Evolutionary conservation across 30 jellyfish, hydroid and myxozoan species (phyloP), one percentile per base, ranked within the genome.

Genomic region (Phacellophora camtschatica): DNA sequence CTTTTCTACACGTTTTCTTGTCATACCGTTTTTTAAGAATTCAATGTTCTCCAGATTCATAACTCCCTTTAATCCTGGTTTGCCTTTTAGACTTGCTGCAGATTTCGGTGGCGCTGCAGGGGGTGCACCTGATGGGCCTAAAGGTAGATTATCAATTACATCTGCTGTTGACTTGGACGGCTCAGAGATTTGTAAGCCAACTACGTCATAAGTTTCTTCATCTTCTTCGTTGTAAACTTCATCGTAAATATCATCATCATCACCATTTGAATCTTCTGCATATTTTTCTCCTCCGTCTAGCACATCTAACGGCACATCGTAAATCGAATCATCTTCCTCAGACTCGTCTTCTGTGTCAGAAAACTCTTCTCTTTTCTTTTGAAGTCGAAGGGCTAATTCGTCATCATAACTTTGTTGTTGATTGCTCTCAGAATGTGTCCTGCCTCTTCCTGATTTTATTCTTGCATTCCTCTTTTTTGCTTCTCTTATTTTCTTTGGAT

Each of bases 101-200:
- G 89, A 77, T 45, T 59, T 62, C 22, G 89, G 89, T 30, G 89
- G 89, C 23, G 89, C 89, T 20, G 36, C 37, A 9, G 89, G 89
- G 24, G 89, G 89, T 28, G 82, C 89, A 43, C 89, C 89, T 20
- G 89, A 77, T 59, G 89, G 89, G 39, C 89, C 89, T 19, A 77
- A 41, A 7, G 89, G 89, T 19, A 77, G 42, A 13, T 69, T 12
- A 61, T 77, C 89, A 29, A 77, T 77, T 15, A 32, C 51, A 4
- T 77, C 81, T 2, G 89, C 89, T 1, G 89, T 77, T 23, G 72
- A 42, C 35, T 59, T 77, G 22, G 89, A 77, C 18, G 82, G 81
- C 18, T 31, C 74, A 4, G 86, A 24, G 43, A 73, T 30, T 25
- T 73, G 35, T 20, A 73, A 33, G 9, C 86, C 86, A 23, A 73